A percentile compares a stretch with the other conserved stretches of the same genome.
These are phyloP conservation scores for Calyptomena viridis DNA, from an alignment of 2,113 vertebrate species.

Conservation along the genomic window DNA sequence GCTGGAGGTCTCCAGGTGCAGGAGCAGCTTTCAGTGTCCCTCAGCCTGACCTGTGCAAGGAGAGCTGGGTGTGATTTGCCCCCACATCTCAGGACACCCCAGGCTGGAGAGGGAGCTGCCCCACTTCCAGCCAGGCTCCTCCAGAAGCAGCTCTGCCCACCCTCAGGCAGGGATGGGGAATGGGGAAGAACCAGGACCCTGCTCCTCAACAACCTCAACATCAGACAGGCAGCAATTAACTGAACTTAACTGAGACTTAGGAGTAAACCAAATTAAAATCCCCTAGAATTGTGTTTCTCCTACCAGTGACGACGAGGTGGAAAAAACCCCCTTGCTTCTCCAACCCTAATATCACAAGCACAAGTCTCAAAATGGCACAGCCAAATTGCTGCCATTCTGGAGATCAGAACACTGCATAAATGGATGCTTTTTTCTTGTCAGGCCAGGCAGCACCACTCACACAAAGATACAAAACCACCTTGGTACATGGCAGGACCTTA, in stretches of 20 bases:
- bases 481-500: not conserved
- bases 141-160: not conserved
- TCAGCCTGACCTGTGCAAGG: fast-evolving
- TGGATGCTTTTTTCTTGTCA: not conserved
- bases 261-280: not conserved
- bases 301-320: not conserved
- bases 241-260: not conserved
- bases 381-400: not conserved
- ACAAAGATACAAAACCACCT: not conserved
- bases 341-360: not conserved
- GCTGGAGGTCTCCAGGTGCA: not conserved
- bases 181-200: not conserved
- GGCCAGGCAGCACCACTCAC: not conserved
- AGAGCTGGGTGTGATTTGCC: fast-evolving
- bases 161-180: not conserved
- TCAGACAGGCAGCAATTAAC: not conserved
- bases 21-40: not conserved
- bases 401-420: not conserved
- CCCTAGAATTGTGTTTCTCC: not conserved
- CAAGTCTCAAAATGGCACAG: not conserved
- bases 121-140: not conserved
- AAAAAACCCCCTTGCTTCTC: not conserved
- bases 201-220: not conserved
- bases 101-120: not conserved
- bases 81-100: fast-evolving